These are phyloP conservation scores for Poeciliopsis presidionis DNA, from an alignment of 2,797 vertebrate species.

Conservation along the genomic window DNA sequence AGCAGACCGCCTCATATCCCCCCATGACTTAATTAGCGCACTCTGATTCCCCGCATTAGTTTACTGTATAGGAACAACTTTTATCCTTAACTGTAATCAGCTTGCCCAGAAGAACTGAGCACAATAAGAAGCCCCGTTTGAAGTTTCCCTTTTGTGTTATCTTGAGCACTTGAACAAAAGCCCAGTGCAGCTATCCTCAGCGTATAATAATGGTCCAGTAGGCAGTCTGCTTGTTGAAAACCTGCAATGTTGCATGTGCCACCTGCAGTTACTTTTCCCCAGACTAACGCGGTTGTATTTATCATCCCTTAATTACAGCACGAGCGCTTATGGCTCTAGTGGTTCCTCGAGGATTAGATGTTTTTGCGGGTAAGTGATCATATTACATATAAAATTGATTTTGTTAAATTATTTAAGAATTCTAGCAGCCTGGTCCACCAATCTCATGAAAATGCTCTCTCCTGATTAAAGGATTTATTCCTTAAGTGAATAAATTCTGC, in stretches of 20 bases:
- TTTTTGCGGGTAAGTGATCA: slow-evolving; percentile 57
- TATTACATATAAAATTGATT: slow-evolving; percentile 59
- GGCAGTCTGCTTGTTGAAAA: slow-evolving; percentile 55
- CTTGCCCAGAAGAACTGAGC: slow-evolving; percentile 77
- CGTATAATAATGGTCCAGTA: slow-evolving; percentile 44
- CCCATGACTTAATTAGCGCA: slow-evolving; percentile 83
- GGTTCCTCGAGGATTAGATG: slow-evolving; percentile 50
- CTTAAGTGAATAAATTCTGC: slow-evolving; percentile 66
- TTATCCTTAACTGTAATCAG: slow-evolving; percentile 81
- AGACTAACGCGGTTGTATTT: slow-evolving; percentile 57
- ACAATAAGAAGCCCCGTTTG: slow-evolving; percentile 75
- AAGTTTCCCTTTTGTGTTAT: slow-evolving; percentile 78
- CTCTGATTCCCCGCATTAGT: slow-evolving; percentile 80
- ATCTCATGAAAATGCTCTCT: slow-evolving; percentile 53
- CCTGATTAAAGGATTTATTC: slow-evolving; percentile 65
- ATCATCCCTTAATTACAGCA: slow-evolving; percentile 57
- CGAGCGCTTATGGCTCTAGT: slow-evolving; percentile 41
- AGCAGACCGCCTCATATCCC: slow-evolving; percentile 67
- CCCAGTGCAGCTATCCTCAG: slow-evolving; percentile 62
- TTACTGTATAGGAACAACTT: slow-evolving; percentile 82
- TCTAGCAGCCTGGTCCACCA: slow-evolving; percentile 20
- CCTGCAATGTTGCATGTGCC: slow-evolving; percentile 45
- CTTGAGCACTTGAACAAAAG: slow-evolving; percentile 71
- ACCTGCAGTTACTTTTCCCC: slow-evolving; percentile 59
- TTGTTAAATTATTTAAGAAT: slow-evolving; percentile 57